A percentile compares a stretch with the other conserved stretches of the same genome.
These are phyloP conservation scores for Athalia cordata DNA, from an alignment of 2,888 invertebrate species.

Conservation along the genomic window DNA sequence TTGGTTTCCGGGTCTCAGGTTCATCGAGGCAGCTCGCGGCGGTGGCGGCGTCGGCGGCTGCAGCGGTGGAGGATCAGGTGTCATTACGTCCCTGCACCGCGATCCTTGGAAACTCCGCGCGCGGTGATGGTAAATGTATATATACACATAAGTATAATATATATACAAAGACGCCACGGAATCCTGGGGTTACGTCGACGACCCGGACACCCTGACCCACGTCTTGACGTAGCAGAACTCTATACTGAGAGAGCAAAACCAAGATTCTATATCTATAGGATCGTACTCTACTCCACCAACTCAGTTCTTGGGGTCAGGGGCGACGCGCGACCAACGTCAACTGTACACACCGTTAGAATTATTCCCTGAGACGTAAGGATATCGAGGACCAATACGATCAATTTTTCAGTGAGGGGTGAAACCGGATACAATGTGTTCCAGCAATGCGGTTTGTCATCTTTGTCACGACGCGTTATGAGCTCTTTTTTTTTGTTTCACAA, in stretches of 20 bases:
- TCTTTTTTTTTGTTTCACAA: too few species aligned
- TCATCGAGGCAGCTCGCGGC: conserved; percentile 55
- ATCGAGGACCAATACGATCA: too few species aligned
- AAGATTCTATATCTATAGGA: too few species aligned
- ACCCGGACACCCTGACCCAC: conserved; percentile 42
- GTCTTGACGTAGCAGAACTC: background rate
- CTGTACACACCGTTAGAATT: background rate
- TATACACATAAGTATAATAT: too few species aligned
- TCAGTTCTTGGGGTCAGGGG: conserved; percentile 20
- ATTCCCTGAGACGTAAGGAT: too few species aligned
- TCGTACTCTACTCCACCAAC: too few species aligned
- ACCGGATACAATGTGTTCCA: too few species aligned
- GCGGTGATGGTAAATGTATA: too few species aligned
- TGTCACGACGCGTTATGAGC: too few species aligned
- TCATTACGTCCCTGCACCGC: conserved; percentile 59
- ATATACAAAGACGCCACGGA: conserved; percentile 32
- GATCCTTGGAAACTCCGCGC: background rate
- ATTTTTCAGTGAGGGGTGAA: too few species aligned
- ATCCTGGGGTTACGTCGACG: conserved; percentile 38
- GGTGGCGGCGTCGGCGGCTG: conserved; percentile 7
- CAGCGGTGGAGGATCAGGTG: conserved; percentile 64
- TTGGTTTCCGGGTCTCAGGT: conserved; percentile 70
- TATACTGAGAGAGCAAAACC: too few species aligned
- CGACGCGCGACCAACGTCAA: conserved; percentile 33
- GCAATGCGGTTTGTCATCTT: too few species aligned